Percentiles rank a stretch among this genome's conserved stretches.
Conservation (phyloP, 2,888 invertebrate species). For the Eilema caniola region DNA sequence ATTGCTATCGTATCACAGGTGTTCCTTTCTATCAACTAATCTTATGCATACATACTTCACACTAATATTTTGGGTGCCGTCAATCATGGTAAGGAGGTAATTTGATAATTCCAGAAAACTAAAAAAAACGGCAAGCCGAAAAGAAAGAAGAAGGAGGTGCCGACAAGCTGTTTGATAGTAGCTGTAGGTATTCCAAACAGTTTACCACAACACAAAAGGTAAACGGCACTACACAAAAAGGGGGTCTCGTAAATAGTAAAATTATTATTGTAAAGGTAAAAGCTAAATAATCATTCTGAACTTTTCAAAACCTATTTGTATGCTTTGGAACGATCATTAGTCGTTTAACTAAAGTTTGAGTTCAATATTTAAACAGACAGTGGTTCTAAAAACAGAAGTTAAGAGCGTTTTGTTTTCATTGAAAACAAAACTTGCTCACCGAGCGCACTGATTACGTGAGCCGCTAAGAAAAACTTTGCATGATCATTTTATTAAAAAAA, state of each 20-base stretch:
- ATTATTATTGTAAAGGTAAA: not conserved
- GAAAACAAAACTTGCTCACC: constrained; percentile 70
- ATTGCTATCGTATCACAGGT: too few species aligned
- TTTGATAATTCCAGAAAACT: not conserved
- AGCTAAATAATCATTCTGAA: constrained; percentile 10
- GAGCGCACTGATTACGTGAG: constrained; percentile 46
- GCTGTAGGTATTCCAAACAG: too few species aligned
- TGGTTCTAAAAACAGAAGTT: constrained; percentile 81
- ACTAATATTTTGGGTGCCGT: too few species aligned
- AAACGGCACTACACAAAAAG: not conserved
- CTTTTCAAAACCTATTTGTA: constrained; percentile 34
- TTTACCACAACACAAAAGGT: not conserved
- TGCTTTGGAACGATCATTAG: constrained; percentile 60
- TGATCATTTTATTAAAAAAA: constrained; percentile 46
- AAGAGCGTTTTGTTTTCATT: constrained; percentile 77
- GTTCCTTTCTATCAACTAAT: too few species aligned
- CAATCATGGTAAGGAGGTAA: too few species aligned
- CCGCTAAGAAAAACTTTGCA: constrained; percentile 47
- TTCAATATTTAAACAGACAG: constrained; percentile 70
- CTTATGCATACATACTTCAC: too few species aligned
- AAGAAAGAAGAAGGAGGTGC: too few species aligned
- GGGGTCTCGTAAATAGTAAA: not conserved
- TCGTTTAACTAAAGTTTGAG: constrained; percentile 65
- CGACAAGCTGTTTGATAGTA: not conserved
- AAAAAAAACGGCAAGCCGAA: too few species aligned